These are phyloP conservation scores for Parelbella ahira DNA, from an alignment of 2,888 invertebrate genomes.

Conservation along the genomic window DNA sequence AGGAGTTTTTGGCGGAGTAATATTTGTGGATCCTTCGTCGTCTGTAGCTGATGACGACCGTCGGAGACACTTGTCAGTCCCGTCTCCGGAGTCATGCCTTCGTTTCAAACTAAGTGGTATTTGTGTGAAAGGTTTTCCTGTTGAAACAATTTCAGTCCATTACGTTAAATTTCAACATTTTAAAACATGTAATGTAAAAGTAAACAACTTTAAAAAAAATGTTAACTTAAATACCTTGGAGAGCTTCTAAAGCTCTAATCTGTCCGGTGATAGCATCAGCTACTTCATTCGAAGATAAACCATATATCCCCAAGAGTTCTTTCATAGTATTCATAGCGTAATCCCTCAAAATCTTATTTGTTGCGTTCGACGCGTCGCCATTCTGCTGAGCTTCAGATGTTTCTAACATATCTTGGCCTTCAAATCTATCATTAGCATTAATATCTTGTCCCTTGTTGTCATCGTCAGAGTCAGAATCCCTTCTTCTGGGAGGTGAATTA, in stretches of 20 bases:
- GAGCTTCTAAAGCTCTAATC: constrained; percentile 84
- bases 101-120: constrained; percentile 66
- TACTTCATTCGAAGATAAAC: constrained; percentile 85
- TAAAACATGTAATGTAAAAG: too few species aligned
- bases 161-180: too few species aligned
- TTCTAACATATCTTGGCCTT: constrained; percentile 58
- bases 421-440: constrained; percentile 70
- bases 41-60: constrained; percentile 75
- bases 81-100: constrained; percentile 68
- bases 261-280: constrained; percentile 85
- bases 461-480: constrained; percentile 74
- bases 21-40: constrained; percentile 72
- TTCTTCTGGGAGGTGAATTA: constrained; percentile 76
- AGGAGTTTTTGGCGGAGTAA: constrained; percentile 76
- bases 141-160: too few species aligned
- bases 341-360: constrained; percentile 84
- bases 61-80: constrained; percentile 57
- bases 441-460: constrained; percentile 72
- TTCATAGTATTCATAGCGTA: constrained; percentile 90
- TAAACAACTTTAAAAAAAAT: too few species aligned
- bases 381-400: constrained; percentile 58
- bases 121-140: constrained; percentile 73
- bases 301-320: constrained; percentile 88
- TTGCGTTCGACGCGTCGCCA: constrained; percentile 67
- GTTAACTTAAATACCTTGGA: constrained; percentile 77